phyloP scores from a whole-genome alignment of 2,888 invertebrate genomes.

The Scaeva pyrastri region DNA sequence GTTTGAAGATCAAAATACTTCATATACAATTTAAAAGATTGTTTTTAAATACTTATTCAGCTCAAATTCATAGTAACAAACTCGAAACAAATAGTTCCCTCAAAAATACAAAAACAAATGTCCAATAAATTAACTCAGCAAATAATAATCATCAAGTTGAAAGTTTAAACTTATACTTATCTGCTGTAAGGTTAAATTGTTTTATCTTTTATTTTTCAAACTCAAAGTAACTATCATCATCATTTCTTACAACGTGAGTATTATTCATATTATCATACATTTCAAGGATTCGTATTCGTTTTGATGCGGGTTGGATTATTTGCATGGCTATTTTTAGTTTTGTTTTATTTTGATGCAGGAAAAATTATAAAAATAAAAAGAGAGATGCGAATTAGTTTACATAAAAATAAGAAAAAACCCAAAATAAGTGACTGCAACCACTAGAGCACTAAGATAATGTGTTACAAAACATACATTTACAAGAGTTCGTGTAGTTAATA shows the following conservation, averaged over 20 bases:
- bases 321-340: conserved; percentile 47
- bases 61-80: background rate
- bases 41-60: no score
- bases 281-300: conserved; percentile 68
- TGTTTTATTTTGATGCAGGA: conserved; percentile 50
- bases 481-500: background rate
- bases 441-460: conserved; percentile 50
- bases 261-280: conserved; percentile 64
- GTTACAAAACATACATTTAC: background rate
- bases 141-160: conserved; percentile 8
- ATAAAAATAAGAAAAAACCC: background rate
- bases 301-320: conserved; percentile 45
- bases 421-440: conserved; percentile 22
- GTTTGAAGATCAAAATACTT: no score
- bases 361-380: conserved; percentile 56
- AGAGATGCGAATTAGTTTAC: conserved; percentile 58
- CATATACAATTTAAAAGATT: no score
- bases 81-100: background rate
- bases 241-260: conserved; percentile 55
- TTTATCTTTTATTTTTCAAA: conserved; percentile 40
- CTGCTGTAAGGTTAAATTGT: conserved; percentile 16
- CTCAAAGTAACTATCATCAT: conserved; percentile 51
- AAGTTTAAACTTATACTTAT: conserved; percentile 28
- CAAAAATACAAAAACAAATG: background rate
- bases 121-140: conserved; percentile 23